Conservation (phyloP, 2,113 vertebrate genomes). For the Chionis minor region DNA sequence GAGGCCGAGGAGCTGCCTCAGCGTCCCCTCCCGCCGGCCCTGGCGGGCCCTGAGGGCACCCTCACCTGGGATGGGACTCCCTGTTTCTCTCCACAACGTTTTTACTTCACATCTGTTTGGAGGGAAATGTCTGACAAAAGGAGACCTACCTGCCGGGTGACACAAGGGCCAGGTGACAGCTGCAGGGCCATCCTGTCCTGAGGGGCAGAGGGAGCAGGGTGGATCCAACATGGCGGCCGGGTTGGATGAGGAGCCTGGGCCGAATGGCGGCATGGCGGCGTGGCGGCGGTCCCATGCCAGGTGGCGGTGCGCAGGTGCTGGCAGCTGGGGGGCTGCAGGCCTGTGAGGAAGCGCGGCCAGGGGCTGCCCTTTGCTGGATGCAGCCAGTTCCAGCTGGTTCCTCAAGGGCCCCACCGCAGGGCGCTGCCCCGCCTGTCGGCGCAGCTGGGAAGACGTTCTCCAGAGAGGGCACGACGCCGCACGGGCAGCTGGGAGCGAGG, state of each 20-base stretch:
- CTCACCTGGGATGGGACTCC: rapidly evolving
- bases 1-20: rapidly evolving
- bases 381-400: neutral
- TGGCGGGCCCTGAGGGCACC: no score
- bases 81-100: neutral
- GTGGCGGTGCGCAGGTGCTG: no score
- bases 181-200: rapidly evolving
- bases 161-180: neutral
- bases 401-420: neutral
- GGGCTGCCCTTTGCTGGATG: neutral
- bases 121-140: neutral
- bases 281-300: neutral
- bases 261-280: rapidly evolving
- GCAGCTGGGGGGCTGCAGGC: no score
- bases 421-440: no score
- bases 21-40: rapidly evolving
- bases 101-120: neutral
- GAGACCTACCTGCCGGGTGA: rapidly evolving
- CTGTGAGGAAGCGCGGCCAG: neutral
- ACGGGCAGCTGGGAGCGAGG: neutral
- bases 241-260: rapidly evolving
- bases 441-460: neutral
- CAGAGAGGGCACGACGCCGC: neutral
- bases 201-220: rapidly evolving
- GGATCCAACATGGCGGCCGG: rapidly evolving